phyloP scores from a whole-genome alignment of 2,888 invertebrate species.

The Ametastegia equiseti region DNA sequence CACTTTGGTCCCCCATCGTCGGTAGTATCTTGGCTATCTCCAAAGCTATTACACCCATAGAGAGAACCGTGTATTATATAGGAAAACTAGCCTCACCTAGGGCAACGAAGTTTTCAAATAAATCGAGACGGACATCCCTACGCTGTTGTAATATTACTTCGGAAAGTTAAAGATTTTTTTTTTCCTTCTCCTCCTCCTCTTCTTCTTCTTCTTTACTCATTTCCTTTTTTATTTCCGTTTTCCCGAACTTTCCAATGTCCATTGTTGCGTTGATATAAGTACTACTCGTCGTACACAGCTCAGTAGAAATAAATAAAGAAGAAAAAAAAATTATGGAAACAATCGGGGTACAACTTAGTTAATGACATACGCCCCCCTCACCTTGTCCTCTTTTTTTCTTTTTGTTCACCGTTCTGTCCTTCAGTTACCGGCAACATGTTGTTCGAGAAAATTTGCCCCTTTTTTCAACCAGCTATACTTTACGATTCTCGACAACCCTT shows the following conservation, averaged over 20 bases:
- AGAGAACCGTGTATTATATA: slow-evolving; percentile 1
- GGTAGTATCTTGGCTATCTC: not conserved
- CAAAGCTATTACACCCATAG: not conserved
- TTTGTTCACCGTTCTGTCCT: not conserved
- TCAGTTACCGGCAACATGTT: slow-evolving; percentile 24
- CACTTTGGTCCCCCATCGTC: too few species aligned
- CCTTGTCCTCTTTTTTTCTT: not conserved
- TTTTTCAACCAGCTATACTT: not conserved
- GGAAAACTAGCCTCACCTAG: slow-evolving; percentile 19
- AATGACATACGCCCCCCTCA: slow-evolving; percentile 28
- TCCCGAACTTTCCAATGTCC: not conserved
- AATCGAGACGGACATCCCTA: slow-evolving; percentile 62
- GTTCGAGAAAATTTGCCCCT: slow-evolving; percentile 11
- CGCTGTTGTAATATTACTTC: slow-evolving; percentile 67
- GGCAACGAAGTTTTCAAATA: slow-evolving; percentile 64
- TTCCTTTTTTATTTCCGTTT: slow-evolving; percentile 14
- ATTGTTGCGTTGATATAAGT: not conserved
- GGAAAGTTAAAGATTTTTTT: slow-evolving; percentile 57
- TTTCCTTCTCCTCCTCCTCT: not conserved
- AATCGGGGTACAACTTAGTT: slow-evolving; percentile 42
- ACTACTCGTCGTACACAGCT: not conserved
- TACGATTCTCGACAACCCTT: slow-evolving; percentile 18
- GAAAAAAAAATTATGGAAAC: slow-evolving; percentile 31
- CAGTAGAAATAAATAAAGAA: too few species aligned
- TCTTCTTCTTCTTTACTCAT: not conserved